Evolutionary conservation across 2,113 vertebrate species (phyloP), one percentile per base, ranked within the genome.

Genomic region (Osmerus eperlanus): DNA sequence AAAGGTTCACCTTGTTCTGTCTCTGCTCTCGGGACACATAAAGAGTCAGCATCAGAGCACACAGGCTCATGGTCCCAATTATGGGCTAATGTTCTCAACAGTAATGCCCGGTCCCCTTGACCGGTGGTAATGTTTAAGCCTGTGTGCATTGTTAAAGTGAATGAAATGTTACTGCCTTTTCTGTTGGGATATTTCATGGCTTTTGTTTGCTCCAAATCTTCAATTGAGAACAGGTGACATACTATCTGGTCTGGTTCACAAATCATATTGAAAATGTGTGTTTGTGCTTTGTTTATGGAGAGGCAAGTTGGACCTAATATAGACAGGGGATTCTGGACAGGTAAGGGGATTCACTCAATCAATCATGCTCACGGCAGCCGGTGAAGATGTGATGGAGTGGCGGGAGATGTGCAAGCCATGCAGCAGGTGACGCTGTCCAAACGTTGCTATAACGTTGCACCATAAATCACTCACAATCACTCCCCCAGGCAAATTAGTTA

Each of bases 1-100:
- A 75, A 51, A 77, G 32, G 29, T 8, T 84, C 32, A 74, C 51
- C 69, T 72, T 80, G 70, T 71, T 65, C 29, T 65, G 9, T 5
- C 55, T 58, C 58, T 62, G 16, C 28, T 56, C 25, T 71, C 16
- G 13, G 21, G 3, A 58, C 69, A 36, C 36, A 64, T 62, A 25
- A 13, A 29, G 13, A 0, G 11, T 21, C 61, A 55, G 18, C 23
- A 65, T 63, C 15, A 62, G 60, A 32, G 21, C 51, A 32, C 21
- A 19, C 65, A 18, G 63, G 52, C 21, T 62, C 23, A 68, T 25
- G 53, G 54, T 18, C 16, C 65, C 23, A 51, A 7, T 3, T 47
- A 61, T 19, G 21, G n/a, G 52, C 19, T 2, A 25, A 11, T 52
- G 4, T 29, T 55, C 36, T 16, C 21, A 29, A 53, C 32, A 66